Evolutionary conservation across 2,797 vertebrate species (phyloP).

Genomic region (Leucoraja ocellata): DNA sequence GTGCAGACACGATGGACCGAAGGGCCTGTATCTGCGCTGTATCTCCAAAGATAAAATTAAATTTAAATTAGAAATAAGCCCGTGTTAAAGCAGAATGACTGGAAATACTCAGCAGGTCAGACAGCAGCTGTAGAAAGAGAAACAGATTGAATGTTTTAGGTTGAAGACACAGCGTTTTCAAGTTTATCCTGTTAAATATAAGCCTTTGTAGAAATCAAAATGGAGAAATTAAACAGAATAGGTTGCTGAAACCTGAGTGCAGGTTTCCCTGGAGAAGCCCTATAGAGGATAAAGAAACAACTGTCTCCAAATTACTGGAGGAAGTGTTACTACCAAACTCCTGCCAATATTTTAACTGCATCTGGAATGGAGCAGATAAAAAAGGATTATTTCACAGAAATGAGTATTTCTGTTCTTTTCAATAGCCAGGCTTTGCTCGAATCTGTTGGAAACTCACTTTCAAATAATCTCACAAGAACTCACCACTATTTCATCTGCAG

Average conservation of each 20-base stretch:
- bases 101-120: too few relatives aligned
- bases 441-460: background rate
- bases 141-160: too few relatives aligned
- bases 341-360: background rate
- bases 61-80: background rate
- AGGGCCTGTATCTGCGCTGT: too few relatives aligned
- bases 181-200: background rate
- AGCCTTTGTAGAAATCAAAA: background rate
- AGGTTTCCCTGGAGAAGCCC: background rate
- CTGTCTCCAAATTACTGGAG: background rate
- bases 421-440: background rate
- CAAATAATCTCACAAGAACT: background rate
- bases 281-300: background rate
- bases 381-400: background rate
- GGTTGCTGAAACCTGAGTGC: background rate
- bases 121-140: too few relatives aligned
- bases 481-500: background rate
- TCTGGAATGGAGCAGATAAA: background rate
- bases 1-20: too few relatives aligned
- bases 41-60: too few relatives aligned
- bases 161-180: background rate
- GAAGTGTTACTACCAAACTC: background rate
- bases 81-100: too few relatives aligned
- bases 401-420: background rate
- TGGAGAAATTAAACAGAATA: background rate